Evolutionary conservation across 2,888 invertebrate species (phyloP), one percentile per base, ranked within the genome.

Genomic region (Capitulum mitella): DNA sequence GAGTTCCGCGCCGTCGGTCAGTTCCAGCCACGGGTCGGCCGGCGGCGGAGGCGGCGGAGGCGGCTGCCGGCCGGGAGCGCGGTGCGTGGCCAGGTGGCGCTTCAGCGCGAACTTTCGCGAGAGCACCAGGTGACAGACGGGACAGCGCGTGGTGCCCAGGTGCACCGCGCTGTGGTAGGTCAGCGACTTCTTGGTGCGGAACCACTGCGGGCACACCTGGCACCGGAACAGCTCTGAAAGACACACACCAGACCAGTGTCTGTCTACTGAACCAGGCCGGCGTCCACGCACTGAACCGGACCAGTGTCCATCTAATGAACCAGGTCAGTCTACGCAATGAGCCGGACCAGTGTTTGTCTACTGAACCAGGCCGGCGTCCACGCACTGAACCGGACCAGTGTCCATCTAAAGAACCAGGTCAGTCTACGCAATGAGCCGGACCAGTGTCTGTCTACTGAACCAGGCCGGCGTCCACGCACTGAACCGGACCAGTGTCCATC

Each of bases 11-110:
- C 12, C 43, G n/a, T 43, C 43, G 43, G 43, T 43, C 61, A 32
- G 32, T 3, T 3, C 61, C 32, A 14, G 61, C 32, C 32, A 16
- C 32, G 61, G 14, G 58, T 16, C 61, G n/a, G 32, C 32, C 61
- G 32, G 61, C 61, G n/a, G 32, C 29, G 58, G 19, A n/a, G n/a
- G 29, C n/a, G 58, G 19, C 58, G 5, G n/a, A 19, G 8, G 10
- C n/a, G 58, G 58, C 32, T 32, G 29, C 8, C 6, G 12, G 37
- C 22, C 10, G 48, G 40, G 37, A 78, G 80, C 19, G 76, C 29
- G 77, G 61, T 79, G 80, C 85, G 84, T 84, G 82, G 85, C 85
- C 83, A 85, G 85, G 80, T 84, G 84, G 79, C 84, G 84, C 80
- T 80, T 80, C 79, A 81, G 80, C 78, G 81, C 79, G 12, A 78